Conservation (phyloP, 1,140 invertebrate genomes). For the Zaprionus gabonicus region DNA sequence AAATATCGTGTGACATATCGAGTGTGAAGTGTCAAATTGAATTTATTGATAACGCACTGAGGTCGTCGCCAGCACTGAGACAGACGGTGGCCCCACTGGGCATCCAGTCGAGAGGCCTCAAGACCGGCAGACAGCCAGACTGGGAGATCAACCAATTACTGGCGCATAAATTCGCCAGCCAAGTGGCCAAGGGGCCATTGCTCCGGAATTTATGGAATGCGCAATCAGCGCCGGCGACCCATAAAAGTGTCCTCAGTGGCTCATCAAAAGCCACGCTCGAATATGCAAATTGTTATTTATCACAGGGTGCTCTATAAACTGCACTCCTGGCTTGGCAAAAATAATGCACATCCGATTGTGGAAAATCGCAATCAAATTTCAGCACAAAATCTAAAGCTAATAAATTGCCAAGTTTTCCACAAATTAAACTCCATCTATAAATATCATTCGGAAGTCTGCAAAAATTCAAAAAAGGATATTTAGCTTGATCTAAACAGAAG, state of each 20-base stretch:
- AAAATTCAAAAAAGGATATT: no score
- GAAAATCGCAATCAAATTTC: slow-evolving; percentile 16
- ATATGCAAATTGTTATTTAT: slow-evolving; percentile 79
- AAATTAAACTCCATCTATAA: background rate
- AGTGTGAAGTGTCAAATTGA: slow-evolving; percentile 84
- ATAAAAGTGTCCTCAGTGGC: slow-evolving; percentile 74
- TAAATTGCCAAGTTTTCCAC: background rate
- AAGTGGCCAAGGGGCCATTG: slow-evolving; percentile 67
- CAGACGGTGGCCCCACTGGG: slow-evolving; percentile 23
- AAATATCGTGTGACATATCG: slow-evolving; percentile 84
- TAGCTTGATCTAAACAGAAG: no score
- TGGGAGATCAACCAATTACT: slow-evolving; percentile 64
- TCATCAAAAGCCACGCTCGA: slow-evolving; percentile 55
- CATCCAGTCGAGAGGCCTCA: background rate
- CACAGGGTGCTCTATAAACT: slow-evolving; percentile 70
- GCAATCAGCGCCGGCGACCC: slow-evolving; percentile 60
- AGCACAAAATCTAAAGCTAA: background rate
- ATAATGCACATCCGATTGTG: slow-evolving; percentile 22
- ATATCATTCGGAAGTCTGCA: no score
- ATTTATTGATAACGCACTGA: slow-evolving; percentile 84
- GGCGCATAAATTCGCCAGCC: slow-evolving; percentile 66
- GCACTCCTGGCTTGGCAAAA: background rate
- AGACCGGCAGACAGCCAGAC: background rate
- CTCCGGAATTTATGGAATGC: slow-evolving; percentile 72
- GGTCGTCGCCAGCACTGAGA: slow-evolving; percentile 34